Evolutionary conservation across 1,140 invertebrate genomes (phyloP).

Genomic region (Philotrypesis tridentata): DNA sequence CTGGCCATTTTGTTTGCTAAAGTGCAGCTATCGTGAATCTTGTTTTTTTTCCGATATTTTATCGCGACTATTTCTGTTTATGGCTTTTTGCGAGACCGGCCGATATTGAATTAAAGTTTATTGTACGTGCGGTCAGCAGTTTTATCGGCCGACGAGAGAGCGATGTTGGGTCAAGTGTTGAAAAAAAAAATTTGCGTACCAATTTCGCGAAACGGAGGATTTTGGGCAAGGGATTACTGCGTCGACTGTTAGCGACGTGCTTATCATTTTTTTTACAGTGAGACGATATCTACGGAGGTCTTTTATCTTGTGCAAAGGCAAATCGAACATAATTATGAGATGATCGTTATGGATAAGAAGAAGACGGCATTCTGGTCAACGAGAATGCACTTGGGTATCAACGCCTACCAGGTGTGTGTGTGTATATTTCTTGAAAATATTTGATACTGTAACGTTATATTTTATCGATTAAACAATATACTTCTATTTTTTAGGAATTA

Average conservation of each 20-base stretch:
- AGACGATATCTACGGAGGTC: constrained; percentile 90
- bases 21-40: background rate
- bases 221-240: background rate
- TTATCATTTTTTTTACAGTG: constrained; percentile 77
- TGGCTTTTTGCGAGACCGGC: background rate
- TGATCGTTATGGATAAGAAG: constrained; percentile 90
- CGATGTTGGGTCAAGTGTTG: background rate
- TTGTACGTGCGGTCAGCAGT: background rate
- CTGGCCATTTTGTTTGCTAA: constrained; percentile 3
- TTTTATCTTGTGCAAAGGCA: constrained; percentile 96
- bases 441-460: background rate
- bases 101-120: constrained; percentile 17
- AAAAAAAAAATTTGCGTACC: background rate
- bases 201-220: background rate
- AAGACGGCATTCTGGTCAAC: constrained; percentile 87
- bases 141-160: background rate
- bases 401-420: constrained; percentile 78
- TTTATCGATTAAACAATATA: background rate
- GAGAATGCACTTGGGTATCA: constrained; percentile 86
- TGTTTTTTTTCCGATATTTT: background rate
- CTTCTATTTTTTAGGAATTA: constrained; percentile 75
- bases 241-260: background rate
- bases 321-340: constrained; percentile 92
- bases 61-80: background rate
- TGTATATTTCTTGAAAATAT: background rate